phyloP scores from a whole-genome alignment of 2,113 vertebrate genomes.

The Talpa occidentalis region DNA sequence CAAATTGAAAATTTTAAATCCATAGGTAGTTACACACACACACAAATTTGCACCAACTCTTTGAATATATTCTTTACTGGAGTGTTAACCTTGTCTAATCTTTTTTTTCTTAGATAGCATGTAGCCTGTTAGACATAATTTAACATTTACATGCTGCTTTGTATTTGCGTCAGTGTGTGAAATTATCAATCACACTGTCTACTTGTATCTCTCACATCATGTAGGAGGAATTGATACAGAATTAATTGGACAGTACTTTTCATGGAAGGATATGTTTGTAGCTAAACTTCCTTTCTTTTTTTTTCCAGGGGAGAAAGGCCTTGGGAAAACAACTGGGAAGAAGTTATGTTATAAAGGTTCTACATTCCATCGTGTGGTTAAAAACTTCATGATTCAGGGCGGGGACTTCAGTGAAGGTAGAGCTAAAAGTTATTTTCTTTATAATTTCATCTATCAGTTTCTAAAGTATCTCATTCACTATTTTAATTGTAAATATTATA shows the following conservation, averaged over 20 bases:
- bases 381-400: constrained; percentile 99
- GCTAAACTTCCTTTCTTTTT: constrained; percentile 65
- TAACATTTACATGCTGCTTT: constrained; percentile 1
- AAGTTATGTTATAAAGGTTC: constrained; percentile 99
- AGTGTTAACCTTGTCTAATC: neutral
- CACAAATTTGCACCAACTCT: neutral
- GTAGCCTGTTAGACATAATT: neutral
- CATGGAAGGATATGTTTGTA: constrained; percentile 42
- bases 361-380: constrained; percentile 98
- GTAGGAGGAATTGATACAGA: constrained; percentile 6
- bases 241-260: neutral
- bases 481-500: constrained; percentile 14
- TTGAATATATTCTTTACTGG: neutral
- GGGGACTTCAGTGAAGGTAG: constrained; percentile 99
- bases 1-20: neutral
- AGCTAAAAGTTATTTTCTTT: constrained; percentile 54
- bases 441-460: constrained; percentile 33
- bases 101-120: neutral
- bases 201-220: neutral
- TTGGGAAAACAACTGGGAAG: constrained; percentile 97
- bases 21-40: neutral
- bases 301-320: constrained; percentile 94
- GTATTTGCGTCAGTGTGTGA: neutral
- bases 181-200: neutral
- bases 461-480: neutral